These are phyloP conservation scores for Netelia melanura DNA, from an alignment of 2,888 invertebrate species.

Conservation along the genomic window DNA sequence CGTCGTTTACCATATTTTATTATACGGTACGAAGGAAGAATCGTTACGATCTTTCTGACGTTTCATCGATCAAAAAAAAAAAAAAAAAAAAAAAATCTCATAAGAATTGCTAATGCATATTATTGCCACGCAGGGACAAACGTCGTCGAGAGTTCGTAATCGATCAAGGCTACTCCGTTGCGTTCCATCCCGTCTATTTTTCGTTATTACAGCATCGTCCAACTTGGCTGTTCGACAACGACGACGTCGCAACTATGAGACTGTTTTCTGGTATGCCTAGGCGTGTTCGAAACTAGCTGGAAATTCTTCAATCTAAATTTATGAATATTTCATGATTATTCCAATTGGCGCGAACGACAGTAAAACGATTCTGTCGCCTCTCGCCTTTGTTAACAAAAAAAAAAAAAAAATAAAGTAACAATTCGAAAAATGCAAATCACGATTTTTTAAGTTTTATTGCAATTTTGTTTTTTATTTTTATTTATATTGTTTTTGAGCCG, in stretches of 20 bases:
- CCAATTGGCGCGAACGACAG: background rate
- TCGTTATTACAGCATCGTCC: conserved; percentile 60
- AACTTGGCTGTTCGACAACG: conserved; percentile 17
- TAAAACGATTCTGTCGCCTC: background rate
- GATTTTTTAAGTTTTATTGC: background rate
- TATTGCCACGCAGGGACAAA: conserved; percentile 41
- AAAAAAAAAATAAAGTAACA: too few relatives aligned
- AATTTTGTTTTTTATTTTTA: background rate
- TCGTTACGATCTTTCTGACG: conserved; percentile 2
- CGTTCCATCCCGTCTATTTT: conserved; percentile 51
- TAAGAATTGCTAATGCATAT: conserved; percentile 65
- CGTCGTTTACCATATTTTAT: conserved; percentile 35
- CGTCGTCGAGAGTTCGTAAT: conserved; percentile 50
- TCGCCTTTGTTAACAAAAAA: background rate
- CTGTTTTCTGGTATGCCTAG: conserved; percentile 39
- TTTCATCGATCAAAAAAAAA: conserved; percentile 30
- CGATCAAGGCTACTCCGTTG: conserved; percentile 57
- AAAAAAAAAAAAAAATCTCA: conserved; percentile 39
- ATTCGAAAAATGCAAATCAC: background rate
- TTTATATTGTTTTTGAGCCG: background rate
- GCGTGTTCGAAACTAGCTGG: conserved; percentile 39
- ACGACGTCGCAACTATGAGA: conserved; percentile 19
- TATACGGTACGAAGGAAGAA: conserved; percentile 1
- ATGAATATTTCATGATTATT: conserved; percentile 36
- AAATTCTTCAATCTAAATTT: conserved; percentile 47